Percentiles rank a stretch among this genome's conserved stretches.
phyloP scores from a whole-genome alignment of 2,888 invertebrate species.

The Drosophila seclusa region DNA sequence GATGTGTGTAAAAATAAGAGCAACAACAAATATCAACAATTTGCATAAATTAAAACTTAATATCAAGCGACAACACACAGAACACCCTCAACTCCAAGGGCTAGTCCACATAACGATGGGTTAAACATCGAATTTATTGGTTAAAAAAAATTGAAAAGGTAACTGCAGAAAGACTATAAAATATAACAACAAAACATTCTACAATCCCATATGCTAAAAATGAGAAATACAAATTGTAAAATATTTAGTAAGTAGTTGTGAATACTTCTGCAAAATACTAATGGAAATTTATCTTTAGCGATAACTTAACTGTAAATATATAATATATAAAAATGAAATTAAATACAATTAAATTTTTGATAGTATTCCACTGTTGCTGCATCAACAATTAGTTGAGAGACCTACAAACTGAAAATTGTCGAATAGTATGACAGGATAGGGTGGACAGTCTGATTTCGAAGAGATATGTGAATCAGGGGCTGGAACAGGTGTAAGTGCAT shows the following conservation, averaged over 20 bases:
- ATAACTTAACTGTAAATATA: not conserved
- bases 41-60: constrained; percentile 83
- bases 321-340: not conserved
- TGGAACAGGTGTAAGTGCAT: constrained; percentile 24
- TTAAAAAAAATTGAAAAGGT: not conserved
- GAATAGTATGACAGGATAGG: constrained; percentile 46
- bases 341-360: not conserved
- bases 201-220: not conserved
- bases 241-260: too few species aligned
- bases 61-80: constrained; percentile 53
- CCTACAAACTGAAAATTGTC: constrained; percentile 63
- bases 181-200: not conserved
- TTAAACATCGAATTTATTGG: not conserved
- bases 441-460: not conserved
- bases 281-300: not conserved
- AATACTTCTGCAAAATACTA: not conserved
- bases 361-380: constrained; percentile 18
- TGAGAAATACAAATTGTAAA: not conserved
- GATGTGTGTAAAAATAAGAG: constrained; percentile 28
- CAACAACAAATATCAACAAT: constrained; percentile 78
- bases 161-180: not conserved
- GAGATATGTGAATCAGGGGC: not conserved
- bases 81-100: constrained; percentile 2
- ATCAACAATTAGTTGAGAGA: constrained; percentile 25
- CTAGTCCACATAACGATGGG: constrained; percentile 7